Evolutionary conservation across 2,113 vertebrate species (phyloP).

Genomic region (Chinchilla lanigera): DNA sequence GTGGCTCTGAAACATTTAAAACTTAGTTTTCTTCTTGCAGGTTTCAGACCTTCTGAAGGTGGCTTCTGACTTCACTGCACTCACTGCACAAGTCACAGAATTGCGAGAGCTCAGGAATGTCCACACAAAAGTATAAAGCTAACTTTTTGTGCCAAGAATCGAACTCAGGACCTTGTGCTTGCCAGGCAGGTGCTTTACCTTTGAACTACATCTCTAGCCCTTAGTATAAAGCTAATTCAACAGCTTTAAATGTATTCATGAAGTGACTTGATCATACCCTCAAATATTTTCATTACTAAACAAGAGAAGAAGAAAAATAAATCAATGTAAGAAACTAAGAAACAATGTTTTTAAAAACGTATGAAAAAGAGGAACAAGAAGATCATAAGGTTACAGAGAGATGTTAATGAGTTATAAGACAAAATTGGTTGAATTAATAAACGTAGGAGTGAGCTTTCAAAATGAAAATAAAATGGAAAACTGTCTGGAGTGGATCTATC

Average conservation of each 20-base stretch:
- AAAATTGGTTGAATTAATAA: background rate
- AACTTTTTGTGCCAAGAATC: background rate
- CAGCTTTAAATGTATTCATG: background rate
- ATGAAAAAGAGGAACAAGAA: background rate
- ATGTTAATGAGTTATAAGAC: background rate
- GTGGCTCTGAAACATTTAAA: conserved; percentile 1
- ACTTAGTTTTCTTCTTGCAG: background rate
- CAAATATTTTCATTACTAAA: background rate
- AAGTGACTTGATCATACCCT: background rate
- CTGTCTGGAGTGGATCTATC: background rate
- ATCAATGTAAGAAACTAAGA: background rate
- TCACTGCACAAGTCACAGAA: background rate
- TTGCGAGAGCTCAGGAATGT: background rate
- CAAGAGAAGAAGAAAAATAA: background rate
- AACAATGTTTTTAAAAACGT: background rate
- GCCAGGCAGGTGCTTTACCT: too few relatives aligned
- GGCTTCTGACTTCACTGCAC: background rate
- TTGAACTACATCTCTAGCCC: too few relatives aligned
- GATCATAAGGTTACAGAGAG: background rate
- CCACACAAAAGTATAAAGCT: background rate
- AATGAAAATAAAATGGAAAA: conserved; percentile 21
- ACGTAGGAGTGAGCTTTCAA: background rate
- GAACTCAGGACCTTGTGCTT: too few relatives aligned
- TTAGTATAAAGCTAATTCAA: background rate
- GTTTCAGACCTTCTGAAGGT: background rate